These are phyloP conservation scores for Trichopoda pennipes DNA, from an alignment of 2,888 invertebrate genomes.

Conservation along the genomic window DNA sequence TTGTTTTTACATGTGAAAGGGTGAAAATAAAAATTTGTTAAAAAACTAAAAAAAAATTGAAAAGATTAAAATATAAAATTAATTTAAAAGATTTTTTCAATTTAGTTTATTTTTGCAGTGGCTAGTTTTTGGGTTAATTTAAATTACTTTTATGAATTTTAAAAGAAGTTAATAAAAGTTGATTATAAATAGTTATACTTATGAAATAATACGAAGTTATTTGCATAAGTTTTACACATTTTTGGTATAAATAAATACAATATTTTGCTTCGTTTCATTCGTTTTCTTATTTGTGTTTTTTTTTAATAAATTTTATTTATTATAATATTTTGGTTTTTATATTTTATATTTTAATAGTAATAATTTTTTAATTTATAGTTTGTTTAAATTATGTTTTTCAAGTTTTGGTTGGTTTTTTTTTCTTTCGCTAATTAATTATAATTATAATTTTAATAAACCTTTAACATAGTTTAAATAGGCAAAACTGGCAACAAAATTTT, in stretches of 20 bases:
- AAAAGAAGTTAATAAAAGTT: constrained; percentile 21
- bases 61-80: constrained; percentile 49
- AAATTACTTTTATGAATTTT: constrained; percentile 29
- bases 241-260: constrained; percentile 60
- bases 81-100: constrained; percentile 6
- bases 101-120: no score
- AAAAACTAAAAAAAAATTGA: neutral
- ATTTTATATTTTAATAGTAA: constrained; percentile 70
- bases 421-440: constrained; percentile 59
- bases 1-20: constrained; percentile 20
- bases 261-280: constrained; percentile 4
- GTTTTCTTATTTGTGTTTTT: constrained; percentile 41
- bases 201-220: constrained; percentile 37
- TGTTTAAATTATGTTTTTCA: neutral
- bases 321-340: constrained; percentile 72
- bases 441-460: constrained; percentile 71
- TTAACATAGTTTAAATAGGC: constrained; percentile 81
- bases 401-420: constrained; percentile 53
- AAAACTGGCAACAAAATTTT: constrained; percentile 76
- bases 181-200: constrained; percentile 30
- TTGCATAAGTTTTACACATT: constrained; percentile 30
- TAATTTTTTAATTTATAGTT: neutral
- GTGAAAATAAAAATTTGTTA: neutral
- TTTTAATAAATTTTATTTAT: constrained; percentile 73
- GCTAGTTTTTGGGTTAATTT: neutral